Evolutionary conservation across 2,888 invertebrate genomes (phyloP).

Genomic region (Conistra vaccinii): DNA sequence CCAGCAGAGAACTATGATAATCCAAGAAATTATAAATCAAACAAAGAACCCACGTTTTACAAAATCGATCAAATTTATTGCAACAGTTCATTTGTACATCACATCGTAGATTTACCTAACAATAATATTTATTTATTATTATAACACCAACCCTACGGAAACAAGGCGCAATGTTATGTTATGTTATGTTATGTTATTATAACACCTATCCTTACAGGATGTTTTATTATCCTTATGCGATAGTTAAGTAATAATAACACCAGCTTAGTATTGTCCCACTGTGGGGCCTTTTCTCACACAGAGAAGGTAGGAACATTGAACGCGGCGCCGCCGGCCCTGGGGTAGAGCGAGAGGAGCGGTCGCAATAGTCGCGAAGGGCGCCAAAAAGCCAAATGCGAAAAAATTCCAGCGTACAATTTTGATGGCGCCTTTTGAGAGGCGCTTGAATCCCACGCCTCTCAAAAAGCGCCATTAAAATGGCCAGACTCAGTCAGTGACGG

Average conservation of each 20-base stretch:
- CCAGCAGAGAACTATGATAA: neutral
- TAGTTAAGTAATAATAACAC: neutral
- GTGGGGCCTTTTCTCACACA: neutral
- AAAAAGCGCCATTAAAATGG: no score
- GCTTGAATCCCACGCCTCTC: no score
- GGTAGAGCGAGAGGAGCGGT: no score
- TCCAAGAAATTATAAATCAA: constrained; percentile 8
- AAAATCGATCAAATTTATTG: constrained; percentile 57
- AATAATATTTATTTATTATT: constrained; percentile 28
- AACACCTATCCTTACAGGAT: neutral
- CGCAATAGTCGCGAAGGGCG: no score
- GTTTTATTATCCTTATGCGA: neutral
- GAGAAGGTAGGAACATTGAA: neutral
- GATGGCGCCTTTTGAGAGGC: no score
- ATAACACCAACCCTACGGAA: neutral
- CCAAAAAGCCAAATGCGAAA: no score
- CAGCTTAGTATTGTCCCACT: neutral
- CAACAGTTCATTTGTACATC: constrained; percentile 50
- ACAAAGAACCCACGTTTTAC: constrained; percentile 33
- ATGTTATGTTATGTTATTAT: no score
- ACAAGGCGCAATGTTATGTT: no score
- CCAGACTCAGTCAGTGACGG: no score
- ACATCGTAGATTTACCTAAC: constrained; percentile 29
- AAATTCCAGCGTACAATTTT: no score
- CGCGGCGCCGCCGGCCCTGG: no score